A percentile compares a stretch with the other conserved stretches of the same genome.
These are phyloP conservation scores for Smittia sp. DNA, from an alignment of 2,888 invertebrate genomes.

Conservation along the genomic window DNA sequence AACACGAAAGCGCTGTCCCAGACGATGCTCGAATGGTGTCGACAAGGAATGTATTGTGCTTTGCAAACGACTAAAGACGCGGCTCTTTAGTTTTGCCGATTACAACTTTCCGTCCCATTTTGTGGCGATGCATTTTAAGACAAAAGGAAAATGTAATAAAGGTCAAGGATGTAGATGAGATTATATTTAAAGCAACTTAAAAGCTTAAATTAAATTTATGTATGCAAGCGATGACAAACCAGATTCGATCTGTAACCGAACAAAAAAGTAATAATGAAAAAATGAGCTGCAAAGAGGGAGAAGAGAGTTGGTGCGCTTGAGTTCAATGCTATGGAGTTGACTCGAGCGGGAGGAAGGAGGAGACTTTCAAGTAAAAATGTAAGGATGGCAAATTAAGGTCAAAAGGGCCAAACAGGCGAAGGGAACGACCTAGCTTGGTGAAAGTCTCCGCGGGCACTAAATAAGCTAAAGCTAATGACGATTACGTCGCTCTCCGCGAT, in stretches of 20 bases:
- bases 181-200: constrained; percentile 16
- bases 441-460: background rate
- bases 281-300: background rate
- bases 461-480: background rate
- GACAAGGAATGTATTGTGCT: background rate
- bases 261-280: background rate
- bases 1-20: background rate
- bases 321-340: background rate
- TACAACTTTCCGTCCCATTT: constrained; percentile 11
- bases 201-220: background rate
- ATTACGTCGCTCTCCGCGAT: background rate
- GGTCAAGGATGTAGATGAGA: constrained; percentile 17
- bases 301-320: background rate
- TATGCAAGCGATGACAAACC: background rate
- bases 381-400: too few species aligned
- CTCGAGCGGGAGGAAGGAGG: background rate
- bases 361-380: background rate
- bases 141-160: constrained; percentile 23
- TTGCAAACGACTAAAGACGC: background rate
- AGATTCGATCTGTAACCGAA: background rate
- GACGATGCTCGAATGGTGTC: background rate
- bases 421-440: background rate
- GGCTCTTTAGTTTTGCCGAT: background rate
- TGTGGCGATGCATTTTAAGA: constrained; percentile 20
- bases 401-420: background rate